These are phyloP conservation scores for Vesta saturnalis DNA, from an alignment of 2,888 invertebrate genomes.

Conservation along the genomic window DNA sequence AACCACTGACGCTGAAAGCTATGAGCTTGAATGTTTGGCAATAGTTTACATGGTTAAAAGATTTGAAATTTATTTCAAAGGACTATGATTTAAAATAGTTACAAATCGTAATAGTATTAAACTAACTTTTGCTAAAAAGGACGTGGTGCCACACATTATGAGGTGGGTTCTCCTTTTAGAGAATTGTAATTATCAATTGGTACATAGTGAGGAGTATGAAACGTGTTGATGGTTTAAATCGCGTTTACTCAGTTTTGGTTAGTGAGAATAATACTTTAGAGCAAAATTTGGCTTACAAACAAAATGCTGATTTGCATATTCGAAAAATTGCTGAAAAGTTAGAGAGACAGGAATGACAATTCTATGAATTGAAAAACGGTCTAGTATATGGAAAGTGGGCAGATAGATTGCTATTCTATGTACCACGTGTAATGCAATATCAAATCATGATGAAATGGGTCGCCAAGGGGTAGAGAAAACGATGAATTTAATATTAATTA, in stretches of 20 bases:
- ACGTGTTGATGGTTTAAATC: conserved; percentile 46
- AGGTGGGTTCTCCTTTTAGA: conserved; percentile 18
- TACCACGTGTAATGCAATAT: conserved; percentile 23
- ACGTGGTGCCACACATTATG: conserved; percentile 45
- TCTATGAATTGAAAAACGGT: conserved; percentile 30
- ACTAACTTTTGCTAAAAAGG: conserved; percentile 46
- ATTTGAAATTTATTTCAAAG: conserved; percentile 45
- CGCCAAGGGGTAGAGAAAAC: conserved; percentile 53
- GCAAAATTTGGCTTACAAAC: conserved; percentile 37
- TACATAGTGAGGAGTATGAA: conserved; percentile 32
- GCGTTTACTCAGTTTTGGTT: conserved; percentile 30
- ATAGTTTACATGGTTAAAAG: conserved; percentile 46
- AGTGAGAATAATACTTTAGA: conserved; percentile 44
- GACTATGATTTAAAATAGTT: conserved; percentile 47
- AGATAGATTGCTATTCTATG: conserved; percentile 36
- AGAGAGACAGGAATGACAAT: conserved; percentile 32
- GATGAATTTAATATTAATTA: conserved; percentile 42
- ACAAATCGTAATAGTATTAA: conserved; percentile 48
- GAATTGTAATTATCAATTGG: conserved; percentile 21
- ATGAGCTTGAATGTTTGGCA: conserved; percentile 48
- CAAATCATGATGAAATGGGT: conserved; percentile 46
- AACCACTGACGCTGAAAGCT: conserved; percentile 46
- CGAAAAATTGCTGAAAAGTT: conserved; percentile 36
- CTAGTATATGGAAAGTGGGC: conserved; percentile 27
- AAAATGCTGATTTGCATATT: conserved; percentile 44